Evolutionary conservation across 2,113 vertebrate species (phyloP), one percentile per base, ranked within the genome.

Genomic region (Grus americana): DNA sequence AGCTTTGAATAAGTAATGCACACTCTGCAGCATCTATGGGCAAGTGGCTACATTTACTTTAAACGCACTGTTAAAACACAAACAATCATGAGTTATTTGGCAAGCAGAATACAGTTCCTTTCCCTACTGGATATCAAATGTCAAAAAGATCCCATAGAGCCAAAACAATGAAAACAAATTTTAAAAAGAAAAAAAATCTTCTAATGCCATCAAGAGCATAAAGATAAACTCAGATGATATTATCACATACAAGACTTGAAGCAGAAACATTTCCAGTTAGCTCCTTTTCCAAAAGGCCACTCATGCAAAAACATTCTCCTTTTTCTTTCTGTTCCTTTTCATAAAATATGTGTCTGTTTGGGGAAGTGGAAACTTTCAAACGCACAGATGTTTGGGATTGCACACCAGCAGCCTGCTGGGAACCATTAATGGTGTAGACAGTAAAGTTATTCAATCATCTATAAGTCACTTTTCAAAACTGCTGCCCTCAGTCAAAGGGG

Each of bases 401-500:
- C 86, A 86, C 3, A 4, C 44, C 16, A 46, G 42, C 20, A 92
- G 50, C 82, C 81, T 81, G 90, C 90, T 96, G 73, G 32, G 68
- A 75, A 46, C 62, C 74, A 44, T 71, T 79, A 88, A 62, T 52
- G 58, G 24, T 15, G 3, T n/a, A 75, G 44, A 44, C 34, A 65
- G 71, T 59, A 86, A 86, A 92, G 82, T 80, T 82, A 93, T 55
- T 80, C 73, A 86, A 81, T 91, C 86, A 79, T 68, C 88, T 40
- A 3, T 12, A 79, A 62, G 61, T 91, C 71, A 91, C 42, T 88
- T 92, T 82, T 92, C 50, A 63, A 88, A 95, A 97, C 49, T 23
- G 14, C 15, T 90, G 62, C 50, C 12, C 55, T 71, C 49, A 90
- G 78, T 86, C 49, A 30, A 91, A 62, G 49, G 89, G 49, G 55